Percentiles rank a stretch among this genome's conserved stretches.
phyloP scores from a whole-genome alignment of 2,888 invertebrate species.

The Ophion obscuratus region DNA sequence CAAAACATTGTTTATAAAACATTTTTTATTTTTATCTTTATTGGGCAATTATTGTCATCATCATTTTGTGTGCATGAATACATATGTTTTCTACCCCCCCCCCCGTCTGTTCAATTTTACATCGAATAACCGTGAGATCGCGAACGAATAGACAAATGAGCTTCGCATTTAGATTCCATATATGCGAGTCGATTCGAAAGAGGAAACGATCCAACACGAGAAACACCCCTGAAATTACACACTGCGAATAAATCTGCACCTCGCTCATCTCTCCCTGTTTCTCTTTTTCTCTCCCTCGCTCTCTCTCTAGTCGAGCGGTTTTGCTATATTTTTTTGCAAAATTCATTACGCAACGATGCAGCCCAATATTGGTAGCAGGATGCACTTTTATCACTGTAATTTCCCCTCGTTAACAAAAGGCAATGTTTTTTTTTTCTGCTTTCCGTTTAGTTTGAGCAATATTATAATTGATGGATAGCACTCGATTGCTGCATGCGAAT shows the following conservation, averaged over 20 bases:
- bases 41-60: not conserved
- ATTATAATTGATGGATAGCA: not conserved
- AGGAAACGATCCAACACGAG: slow-evolving; percentile 13
- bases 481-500: not conserved
- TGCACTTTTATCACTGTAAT: slow-evolving; percentile 10
- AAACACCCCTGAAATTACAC: not conserved
- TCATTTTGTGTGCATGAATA: not conserved
- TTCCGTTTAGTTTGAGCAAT: not conserved
- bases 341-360: not conserved
- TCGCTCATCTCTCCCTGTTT: not conserved
- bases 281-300: not conserved
- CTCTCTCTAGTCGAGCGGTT: not conserved
- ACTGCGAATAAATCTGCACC: not conserved
- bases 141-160: slow-evolving; percentile 19
- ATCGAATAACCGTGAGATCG: slow-evolving; percentile 38
- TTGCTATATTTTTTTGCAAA: not conserved
- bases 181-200: slow-evolving; percentile 11
- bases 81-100: not conserved
- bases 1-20: not conserved
- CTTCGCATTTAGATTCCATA: not conserved
- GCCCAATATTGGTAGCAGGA: not conserved
- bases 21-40: not conserved
- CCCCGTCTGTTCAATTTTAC: not conserved
- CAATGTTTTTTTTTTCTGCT: not conserved
- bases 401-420: slow-evolving; percentile 1